Evolutionary conservation across 2,113 vertebrate species (phyloP).

Genomic region (Calonectris borealis): DNA sequence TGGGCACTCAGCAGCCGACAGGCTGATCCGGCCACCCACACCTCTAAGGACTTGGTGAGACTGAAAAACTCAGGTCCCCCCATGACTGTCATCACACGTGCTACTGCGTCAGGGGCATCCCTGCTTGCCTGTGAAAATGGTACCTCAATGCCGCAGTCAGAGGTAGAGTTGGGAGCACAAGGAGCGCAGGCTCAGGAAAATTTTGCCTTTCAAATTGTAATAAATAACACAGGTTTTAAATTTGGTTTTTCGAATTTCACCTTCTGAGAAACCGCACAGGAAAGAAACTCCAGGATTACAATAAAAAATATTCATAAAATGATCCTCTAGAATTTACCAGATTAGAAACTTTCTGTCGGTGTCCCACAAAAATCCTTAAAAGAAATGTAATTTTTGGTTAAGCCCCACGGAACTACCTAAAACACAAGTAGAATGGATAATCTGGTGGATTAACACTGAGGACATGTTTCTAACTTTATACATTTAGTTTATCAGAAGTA

Average conservation of each 20-base stretch:
- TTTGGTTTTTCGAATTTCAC: not conserved
- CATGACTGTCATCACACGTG: not conserved
- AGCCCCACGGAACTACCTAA: not conserved
- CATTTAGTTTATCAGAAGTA: not conserved
- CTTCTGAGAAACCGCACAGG: not conserved
- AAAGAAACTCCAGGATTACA: not conserved
- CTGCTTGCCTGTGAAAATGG: not conserved
- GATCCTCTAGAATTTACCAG: not conserved
- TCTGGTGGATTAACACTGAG: not conserved
- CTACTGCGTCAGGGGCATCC: not conserved
- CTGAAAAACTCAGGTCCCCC: not conserved
- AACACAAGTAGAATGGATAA: not conserved
- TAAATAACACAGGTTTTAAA: not conserved
- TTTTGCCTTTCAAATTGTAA: not conserved
- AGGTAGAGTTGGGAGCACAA: not conserved
- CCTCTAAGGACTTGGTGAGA: not conserved
- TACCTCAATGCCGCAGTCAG: too few relatives aligned
- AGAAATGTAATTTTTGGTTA: not conserved
- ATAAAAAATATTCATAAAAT: not conserved
- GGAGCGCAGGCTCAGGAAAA: not conserved
- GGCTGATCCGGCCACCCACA: not conserved
- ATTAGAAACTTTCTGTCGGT: fast-evolving
- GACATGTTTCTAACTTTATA: not conserved
- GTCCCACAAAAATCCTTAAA: not conserved
- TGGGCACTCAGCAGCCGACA: not conserved